Base-by-base conservation (phyloP, 2,888 invertebrate species). In the Argyra leucocephala region DNA sequence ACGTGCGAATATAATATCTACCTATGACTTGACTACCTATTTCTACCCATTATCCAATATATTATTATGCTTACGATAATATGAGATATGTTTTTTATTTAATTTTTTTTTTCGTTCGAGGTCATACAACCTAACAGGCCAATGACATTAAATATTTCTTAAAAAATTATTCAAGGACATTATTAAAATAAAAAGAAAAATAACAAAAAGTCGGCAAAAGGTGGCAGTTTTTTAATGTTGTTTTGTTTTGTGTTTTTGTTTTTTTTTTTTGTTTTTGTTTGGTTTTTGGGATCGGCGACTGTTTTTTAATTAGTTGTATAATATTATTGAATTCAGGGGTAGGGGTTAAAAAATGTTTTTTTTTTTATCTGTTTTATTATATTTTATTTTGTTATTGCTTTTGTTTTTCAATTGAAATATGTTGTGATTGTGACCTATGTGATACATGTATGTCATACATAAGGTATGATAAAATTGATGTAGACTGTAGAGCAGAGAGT, bases 271-370 rank as follows among this genome's bases (percentile, higher is more conserved):
- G n/a, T 48, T 48, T 31, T 48, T 48, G 48, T 48, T 5, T 9
- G 18, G 9, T 18, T 48, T 48, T 48, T 48, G 48, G 48, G 48
- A 48, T 18, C 48, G 48, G 48, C 48, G 48, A 48, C 48, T 48
- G 48, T 15, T 48, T 48, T 48, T 48, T 48, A 48, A 48, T 48
- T 48, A 48, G 48, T 48, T 48, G 15, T 48, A 48, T 48, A 48
- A 48, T 48, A 48, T 48, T 48, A 48, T 48, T 31, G 12, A 12
- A 31, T 31, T 31, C 48, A 48, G 48, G 48, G 48, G 48, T 48
- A 48, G n/a, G n/a, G n/a, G n/a, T n/a, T n/a, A n/a, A n/a, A n/a
- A 48, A 48, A 48, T 48, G 12, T 37, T 18, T 48, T 48, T 12
- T 37, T 37, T 37, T 37, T 37, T 37, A 9, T 37, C 15, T 37